Evolutionary conservation across 2,888 invertebrate genomes (phyloP).

Genomic region (Sturmia bella): DNA sequence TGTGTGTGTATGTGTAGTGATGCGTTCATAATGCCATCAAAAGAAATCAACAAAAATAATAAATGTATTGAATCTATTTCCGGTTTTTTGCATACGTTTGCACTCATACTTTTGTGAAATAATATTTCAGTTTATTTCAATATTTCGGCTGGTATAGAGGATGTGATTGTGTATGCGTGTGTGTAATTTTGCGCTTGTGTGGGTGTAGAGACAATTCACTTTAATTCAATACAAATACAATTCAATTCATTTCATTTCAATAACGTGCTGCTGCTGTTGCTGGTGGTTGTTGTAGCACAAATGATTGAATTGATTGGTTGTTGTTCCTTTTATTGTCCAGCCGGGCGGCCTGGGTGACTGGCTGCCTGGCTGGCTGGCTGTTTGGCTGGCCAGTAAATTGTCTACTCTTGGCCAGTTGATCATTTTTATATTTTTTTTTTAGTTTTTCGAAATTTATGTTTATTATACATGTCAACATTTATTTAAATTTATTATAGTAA

Average conservation of each 20-base stretch:
- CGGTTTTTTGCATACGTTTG: slow-evolving; percentile 62
- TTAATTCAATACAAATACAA: slow-evolving; percentile 53
- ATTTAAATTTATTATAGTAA: slow-evolving; percentile 72
- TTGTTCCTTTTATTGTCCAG: slow-evolving; percentile 10
- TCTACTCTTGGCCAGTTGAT: slow-evolving; percentile 40
- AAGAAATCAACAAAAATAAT: slow-evolving; percentile 67
- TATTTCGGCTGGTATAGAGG: too few species aligned
- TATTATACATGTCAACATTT: slow-evolving; percentile 72
- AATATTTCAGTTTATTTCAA: too few species aligned
- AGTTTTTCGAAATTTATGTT: slow-evolving; percentile 69
- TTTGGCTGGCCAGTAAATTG: slow-evolving; percentile 44
- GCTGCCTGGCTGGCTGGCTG: slow-evolving; percentile 17
- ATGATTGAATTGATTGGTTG: slow-evolving; percentile 54
- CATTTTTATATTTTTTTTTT: slow-evolving; percentile 21
- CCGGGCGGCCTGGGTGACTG: slow-evolving; percentile 1
- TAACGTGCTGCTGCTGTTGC: slow-evolving; percentile 15
- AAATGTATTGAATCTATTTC: slow-evolving; percentile 67
- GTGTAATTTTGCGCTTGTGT: background rate
- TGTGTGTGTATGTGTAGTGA: slow-evolving; percentile 45
- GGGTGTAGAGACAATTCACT: slow-evolving; percentile 28
- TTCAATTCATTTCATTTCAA: slow-evolving; percentile 46
- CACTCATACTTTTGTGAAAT: slow-evolving; percentile 1
- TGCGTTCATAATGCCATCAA: slow-evolving; percentile 69
- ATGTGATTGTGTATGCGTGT: too few species aligned
- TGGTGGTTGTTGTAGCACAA: slow-evolving; percentile 1